Evolutionary conservation across 2,113 vertebrate genomes (phyloP), one percentile per base, ranked within the genome.

Genomic region (Alethe castanea): DNA sequence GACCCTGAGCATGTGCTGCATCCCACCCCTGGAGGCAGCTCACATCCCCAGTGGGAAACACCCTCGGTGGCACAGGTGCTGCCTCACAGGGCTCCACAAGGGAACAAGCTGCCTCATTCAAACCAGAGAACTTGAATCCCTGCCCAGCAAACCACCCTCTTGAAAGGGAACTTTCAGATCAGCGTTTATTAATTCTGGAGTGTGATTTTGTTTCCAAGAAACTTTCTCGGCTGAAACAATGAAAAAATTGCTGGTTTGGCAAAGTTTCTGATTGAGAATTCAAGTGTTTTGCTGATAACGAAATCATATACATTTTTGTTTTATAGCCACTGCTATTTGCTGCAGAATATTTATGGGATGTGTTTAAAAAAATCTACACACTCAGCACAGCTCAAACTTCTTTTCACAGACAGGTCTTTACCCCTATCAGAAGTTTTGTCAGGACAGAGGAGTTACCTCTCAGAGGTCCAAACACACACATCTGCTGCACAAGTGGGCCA

Each of bases 201-300:
- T 16, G 45, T 19, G 76, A 90, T 83, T 97, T 80, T 83, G 69
- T 91, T 93, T 91, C 93, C 79, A 88, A 94, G 71, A 90, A 96
- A 86, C 62, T 95, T 95, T 94, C 80, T 90, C 9, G 0, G 40
- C 76, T 86, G 83, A 64, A 96, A 95, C 88, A 93, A 92, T 93
- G 86, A 81, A 79, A 95, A 86, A 81, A 66, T 5, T 72, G 57
- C 80, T 91, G 71, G 36, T 93, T 89, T 95, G 86, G 88, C 87
- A 60, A 93, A 93, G 78, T 86, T 91, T 91, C 92, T 79, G 88
- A 91, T 87, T 92, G 73, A 87, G 86, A 93, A 96, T 79, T 94
- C 74, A 91, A 90, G 52, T 23, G 71, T 67, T 96, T 64, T 70
- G 90, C 82, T 92, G 92, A 89, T 86, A 90, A 82, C 22, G 0